Conservation (phyloP, 1,140 invertebrate genomes). For the Leptoteleia sp. region DNA sequence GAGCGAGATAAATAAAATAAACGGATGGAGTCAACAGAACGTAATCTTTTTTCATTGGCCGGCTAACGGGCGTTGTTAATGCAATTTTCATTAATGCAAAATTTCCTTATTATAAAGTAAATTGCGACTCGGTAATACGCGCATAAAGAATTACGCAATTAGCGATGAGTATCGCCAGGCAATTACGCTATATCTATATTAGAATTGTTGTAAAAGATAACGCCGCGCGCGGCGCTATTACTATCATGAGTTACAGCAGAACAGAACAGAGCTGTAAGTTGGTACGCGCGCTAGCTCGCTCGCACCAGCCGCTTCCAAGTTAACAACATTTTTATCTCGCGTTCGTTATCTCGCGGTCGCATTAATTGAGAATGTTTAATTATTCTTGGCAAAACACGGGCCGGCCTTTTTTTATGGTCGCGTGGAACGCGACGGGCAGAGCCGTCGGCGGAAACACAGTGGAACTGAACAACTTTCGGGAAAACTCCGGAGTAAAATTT, state of each 20-base stretch:
- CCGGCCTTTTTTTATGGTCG: not conserved
- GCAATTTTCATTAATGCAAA: slow-evolving; percentile 65
- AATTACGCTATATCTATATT: slow-evolving; percentile 62
- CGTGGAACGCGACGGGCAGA: not conserved
- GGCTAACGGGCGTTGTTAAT: slow-evolving; percentile 31
- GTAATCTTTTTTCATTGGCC: slow-evolving; percentile 50
- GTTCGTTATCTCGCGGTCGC: slow-evolving; percentile 34
- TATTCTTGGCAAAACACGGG: slow-evolving; percentile 21
- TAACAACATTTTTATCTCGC: slow-evolving; percentile 54
- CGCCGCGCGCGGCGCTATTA: slow-evolving; percentile 48
- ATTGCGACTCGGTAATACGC: slow-evolving; percentile 60
- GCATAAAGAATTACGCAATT: slow-evolving; percentile 65
- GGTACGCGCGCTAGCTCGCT: slow-evolving; percentile 7
- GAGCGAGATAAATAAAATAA: no score
- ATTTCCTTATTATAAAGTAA: slow-evolving; percentile 62
- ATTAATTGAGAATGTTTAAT: slow-evolving; percentile 57
- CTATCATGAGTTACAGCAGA: slow-evolving; percentile 52
- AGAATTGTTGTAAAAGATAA: slow-evolving; percentile 66
- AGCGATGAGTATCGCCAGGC: slow-evolving; percentile 65
- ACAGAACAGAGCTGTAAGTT: slow-evolving; percentile 22
- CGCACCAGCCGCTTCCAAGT: slow-evolving; percentile 20
- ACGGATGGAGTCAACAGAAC: slow-evolving; percentile 44
- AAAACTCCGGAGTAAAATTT: no score
- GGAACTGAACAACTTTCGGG: no score
- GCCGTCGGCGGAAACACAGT: no score